phyloP scores from a whole-genome alignment of 2,113 vertebrate genomes.

The Isurus oxyrinchus region DNA sequence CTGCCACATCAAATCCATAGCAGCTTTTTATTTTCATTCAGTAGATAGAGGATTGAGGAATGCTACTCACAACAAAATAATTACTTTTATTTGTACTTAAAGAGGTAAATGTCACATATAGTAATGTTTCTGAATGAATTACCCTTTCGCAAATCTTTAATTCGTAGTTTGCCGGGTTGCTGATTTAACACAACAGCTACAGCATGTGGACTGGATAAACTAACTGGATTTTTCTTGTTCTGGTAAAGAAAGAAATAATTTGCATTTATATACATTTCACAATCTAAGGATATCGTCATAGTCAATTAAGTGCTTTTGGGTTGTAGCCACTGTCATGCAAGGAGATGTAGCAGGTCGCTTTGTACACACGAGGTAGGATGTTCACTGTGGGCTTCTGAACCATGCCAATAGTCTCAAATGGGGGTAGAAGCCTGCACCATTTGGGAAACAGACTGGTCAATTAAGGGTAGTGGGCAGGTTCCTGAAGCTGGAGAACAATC shows the following conservation, averaged over 20 bases:
- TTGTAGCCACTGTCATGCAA: background rate
- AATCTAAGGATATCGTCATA: background rate
- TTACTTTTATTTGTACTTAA: background rate
- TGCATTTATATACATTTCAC: background rate
- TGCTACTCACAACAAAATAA: background rate
- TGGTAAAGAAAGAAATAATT: slow-evolving; percentile 44
- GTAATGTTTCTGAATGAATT: slow-evolving; percentile 37
- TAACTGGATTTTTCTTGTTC: slow-evolving; percentile 52
- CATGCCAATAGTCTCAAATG: background rate
- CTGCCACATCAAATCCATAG: background rate
- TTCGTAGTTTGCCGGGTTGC: slow-evolving; percentile 64
- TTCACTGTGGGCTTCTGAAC: background rate
- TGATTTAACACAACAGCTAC: slow-evolving; percentile 78
- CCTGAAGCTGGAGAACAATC: too few species aligned
- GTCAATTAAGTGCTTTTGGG: background rate
- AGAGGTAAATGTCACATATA: background rate
- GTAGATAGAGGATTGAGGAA: background rate
- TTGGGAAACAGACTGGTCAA: too few species aligned
- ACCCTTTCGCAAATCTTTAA: slow-evolving; percentile 72
- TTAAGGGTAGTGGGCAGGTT: background rate
- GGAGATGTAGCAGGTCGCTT: background rate
- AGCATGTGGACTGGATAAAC: slow-evolving; percentile 69
- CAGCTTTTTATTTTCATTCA: background rate
- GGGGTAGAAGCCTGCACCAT: background rate
- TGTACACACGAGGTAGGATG: background rate